These are phyloP conservation scores for Austrofundulus limnaeus DNA, from an alignment of 2,113 vertebrate species.

Conservation along the genomic window DNA sequence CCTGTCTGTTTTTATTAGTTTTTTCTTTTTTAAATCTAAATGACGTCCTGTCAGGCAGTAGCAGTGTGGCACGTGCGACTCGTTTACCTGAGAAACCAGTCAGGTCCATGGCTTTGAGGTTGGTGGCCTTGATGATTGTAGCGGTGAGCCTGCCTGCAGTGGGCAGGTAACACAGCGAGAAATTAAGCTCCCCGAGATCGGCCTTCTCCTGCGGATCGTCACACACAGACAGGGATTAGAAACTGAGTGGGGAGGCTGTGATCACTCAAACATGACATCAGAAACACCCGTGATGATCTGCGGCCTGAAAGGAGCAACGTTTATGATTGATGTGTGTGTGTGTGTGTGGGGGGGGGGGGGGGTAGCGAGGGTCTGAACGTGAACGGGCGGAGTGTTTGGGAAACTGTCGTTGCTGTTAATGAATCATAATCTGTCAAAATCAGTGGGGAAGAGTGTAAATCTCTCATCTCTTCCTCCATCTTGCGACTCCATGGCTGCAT, in stretches of 20 bases:
- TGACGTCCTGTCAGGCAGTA: constrained; percentile 3
- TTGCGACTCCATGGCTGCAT: constrained; percentile 31
- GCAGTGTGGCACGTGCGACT: constrained; percentile 13
- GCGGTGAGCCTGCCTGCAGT: constrained; percentile 90
- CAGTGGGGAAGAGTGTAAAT: constrained; percentile 51
- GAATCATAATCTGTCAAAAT: constrained; percentile 54
- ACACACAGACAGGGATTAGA: constrained; percentile 43
- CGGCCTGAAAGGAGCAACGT: constrained; percentile 27
- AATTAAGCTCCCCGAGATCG: constrained; percentile 94
- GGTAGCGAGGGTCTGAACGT: constrained; percentile 44
- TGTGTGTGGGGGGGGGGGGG: too few relatives aligned
- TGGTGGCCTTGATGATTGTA: constrained; percentile 92
- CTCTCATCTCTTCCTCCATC: constrained; percentile 23
- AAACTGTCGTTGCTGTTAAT: too few relatives aligned
- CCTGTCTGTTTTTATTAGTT: neutral
- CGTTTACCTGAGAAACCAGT: constrained; percentile 88
- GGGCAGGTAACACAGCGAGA: constrained; percentile 94
- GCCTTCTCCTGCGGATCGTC: constrained; percentile 86
- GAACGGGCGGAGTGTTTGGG: too few relatives aligned
- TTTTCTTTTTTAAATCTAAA: constrained; percentile 16
- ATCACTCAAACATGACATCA: constrained; percentile 13
- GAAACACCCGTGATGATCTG: constrained; percentile 12
- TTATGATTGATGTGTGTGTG: constrained; percentile 36
- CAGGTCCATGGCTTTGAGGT: constrained; percentile 95
- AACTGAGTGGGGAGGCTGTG: neutral